Evolutionary conservation across 2,888 invertebrate species (phyloP).

Genomic region (Napeogenes inachia): DNA sequence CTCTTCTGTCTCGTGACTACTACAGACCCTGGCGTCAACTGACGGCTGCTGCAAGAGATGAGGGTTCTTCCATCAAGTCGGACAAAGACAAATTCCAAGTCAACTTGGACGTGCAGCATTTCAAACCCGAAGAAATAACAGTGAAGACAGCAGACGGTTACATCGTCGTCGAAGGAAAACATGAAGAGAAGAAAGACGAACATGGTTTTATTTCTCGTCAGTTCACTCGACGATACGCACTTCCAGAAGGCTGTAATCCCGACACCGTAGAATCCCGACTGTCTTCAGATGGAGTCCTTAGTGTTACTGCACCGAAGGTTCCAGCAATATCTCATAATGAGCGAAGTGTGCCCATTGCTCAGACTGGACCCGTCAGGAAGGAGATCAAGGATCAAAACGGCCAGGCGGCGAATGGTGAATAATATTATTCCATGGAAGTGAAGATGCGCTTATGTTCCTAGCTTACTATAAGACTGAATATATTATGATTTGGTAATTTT

Average conservation of each 20-base stretch:
- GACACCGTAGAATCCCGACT: slow-evolving; percentile 82
- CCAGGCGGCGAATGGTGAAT: no score
- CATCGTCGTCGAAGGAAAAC: slow-evolving; percentile 84
- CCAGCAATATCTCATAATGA: slow-evolving; percentile 44
- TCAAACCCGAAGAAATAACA: slow-evolving; percentile 83
- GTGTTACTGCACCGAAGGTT: slow-evolving; percentile 78
- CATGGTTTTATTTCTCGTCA: slow-evolving; percentile 84
- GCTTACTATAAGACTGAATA: no score
- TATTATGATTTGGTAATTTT: no score
- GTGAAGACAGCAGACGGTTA: slow-evolving; percentile 84
- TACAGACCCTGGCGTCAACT: slow-evolving; percentile 57
- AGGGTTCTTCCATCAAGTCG: slow-evolving; percentile 68
- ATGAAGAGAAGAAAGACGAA: slow-evolving; percentile 84
- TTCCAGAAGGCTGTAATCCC: slow-evolving; percentile 83
- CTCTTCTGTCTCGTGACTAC: slow-evolving; percentile 47
- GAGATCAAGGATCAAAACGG: slow-evolving; percentile 41
- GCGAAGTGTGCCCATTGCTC: slow-evolving; percentile 46
- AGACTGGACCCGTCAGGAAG: slow-evolving; percentile 54
- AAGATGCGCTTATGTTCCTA: no score
- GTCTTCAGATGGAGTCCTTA: slow-evolving; percentile 85
- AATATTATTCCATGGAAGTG: no score
- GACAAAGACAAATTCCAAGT: slow-evolving; percentile 81
- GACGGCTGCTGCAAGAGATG: slow-evolving; percentile 59
- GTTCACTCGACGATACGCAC: slow-evolving; percentile 82
- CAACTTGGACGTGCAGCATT: slow-evolving; percentile 84